Conservation (phyloP, 2,888 invertebrate species). For the Syrista parreyssii region DNA sequence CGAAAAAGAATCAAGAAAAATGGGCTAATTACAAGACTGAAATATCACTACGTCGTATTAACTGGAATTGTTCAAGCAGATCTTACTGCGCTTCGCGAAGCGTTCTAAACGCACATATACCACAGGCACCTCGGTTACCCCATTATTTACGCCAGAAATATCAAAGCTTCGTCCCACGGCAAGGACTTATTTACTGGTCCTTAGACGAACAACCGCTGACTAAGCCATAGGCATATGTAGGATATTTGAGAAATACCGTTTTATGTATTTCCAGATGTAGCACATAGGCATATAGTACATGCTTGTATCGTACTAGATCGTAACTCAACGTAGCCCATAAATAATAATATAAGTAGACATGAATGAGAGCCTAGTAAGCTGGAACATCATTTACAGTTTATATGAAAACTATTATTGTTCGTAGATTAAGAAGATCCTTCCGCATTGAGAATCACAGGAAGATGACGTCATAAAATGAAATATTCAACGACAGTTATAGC, state of each 20-base stretch:
- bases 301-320: background rate
- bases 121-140: background rate
- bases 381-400: background rate
- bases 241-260: background rate
- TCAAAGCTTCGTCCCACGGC: slow-evolving; percentile 5
- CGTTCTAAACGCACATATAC: background rate
- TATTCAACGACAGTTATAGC: background rate
- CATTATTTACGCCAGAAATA: slow-evolving; percentile 18
- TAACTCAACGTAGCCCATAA: background rate
- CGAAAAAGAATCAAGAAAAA: background rate
- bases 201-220: background rate
- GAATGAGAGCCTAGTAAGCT: background rate
- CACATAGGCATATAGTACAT: background rate
- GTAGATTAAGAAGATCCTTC: background rate
- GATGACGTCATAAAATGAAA: background rate
- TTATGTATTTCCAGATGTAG: background rate
- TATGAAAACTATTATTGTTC: too few species aligned
- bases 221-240: background rate
- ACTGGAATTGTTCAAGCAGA: background rate
- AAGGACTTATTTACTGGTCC: background rate
- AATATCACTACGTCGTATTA: background rate
- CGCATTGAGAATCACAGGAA: background rate
- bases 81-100: background rate
- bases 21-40: background rate
- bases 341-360: background rate